These are phyloP conservation scores for Acanthoscelides obtectus DNA, from an alignment of 2,888 invertebrate genomes.

Conservation along the genomic window DNA sequence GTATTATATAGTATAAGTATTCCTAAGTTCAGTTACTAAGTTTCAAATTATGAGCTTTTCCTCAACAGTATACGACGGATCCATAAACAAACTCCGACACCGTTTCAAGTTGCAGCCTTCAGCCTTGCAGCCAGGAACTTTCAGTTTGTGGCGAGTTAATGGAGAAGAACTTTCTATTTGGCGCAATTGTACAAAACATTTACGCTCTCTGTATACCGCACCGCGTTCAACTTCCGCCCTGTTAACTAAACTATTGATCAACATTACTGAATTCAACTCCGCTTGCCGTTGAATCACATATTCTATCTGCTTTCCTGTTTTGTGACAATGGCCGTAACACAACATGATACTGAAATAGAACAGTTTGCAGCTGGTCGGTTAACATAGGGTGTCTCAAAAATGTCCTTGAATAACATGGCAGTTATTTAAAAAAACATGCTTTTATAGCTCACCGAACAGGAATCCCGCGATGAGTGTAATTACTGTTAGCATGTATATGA, in stretches of 20 bases:
- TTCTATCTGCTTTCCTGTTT: not conserved
- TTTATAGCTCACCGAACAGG: too few species aligned
- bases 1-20: too few species aligned
- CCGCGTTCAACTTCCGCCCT: not conserved
- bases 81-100: not conserved
- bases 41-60: not conserved
- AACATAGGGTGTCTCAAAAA: too few species aligned
- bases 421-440: too few species aligned
- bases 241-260: not conserved
- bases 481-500: too few species aligned
- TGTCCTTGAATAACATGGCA: too few species aligned
- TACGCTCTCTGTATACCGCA: not conserved
- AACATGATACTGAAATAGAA: not conserved
- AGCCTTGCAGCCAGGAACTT: not conserved
- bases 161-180: not conserved
- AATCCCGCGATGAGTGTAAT: too few species aligned
- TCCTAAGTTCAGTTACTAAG: too few species aligned
- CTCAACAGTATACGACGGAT: not conserved
- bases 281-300: not conserved
- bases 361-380: not conserved
- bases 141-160: not conserved
- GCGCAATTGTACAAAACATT: not conserved
- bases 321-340: not conserved
- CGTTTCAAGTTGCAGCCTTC: not conserved
- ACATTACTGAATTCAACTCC: not conserved